Base-by-base conservation (phyloP, 2,113 vertebrate species). In the Diglossa brunneiventris region DNA sequence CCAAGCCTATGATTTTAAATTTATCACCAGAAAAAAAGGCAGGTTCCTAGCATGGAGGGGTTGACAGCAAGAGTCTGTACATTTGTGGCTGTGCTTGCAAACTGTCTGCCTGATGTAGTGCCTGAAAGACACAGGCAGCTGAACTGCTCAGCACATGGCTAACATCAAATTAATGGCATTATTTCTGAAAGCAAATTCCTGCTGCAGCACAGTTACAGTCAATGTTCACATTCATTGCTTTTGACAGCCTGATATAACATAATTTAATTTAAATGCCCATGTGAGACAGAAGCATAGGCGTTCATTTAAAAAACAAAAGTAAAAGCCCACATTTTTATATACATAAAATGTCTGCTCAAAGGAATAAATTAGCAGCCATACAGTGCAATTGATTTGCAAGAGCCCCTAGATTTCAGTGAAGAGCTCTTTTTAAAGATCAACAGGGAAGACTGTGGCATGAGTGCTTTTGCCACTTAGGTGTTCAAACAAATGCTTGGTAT, bases 181-280 rank as follows among this genome's bases (percentile, higher is more conserved):
- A 72, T 83, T 91, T 83, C 84, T 94, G 58, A 74, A 80, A 80
- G 83, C 72, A 78, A 75, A 66, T 96, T 91, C 72, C 63, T 92
- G 30, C 61, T 95, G 41, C 87, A 84, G 6, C 47, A 67, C 55
- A 56, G 66, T 52, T 95, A 59, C 64, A 68, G 66, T 62, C 42
- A 13, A 8, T 90, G 81, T 86, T 94, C 82, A 86, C 75, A 64
- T 92, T 87, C 87, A 93, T 92, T 94, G 61, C 53, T 95, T 94
- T 88, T 92, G 92, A 94, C 94, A 91, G 84, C 39, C 77, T 93
- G 46, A 70, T 74, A 42, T 11, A 66, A 80, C 19, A 31, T 95
- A 83, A 93, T 95, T 95, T 61, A 58, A 82, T 95, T 97, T 90
- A 62, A 95, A 95, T 8, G 9, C 61, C 18, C 30, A 92, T 13